Base-by-base conservation (phyloP, 2,888 invertebrate genomes). In the Dynastes maya region DNA sequence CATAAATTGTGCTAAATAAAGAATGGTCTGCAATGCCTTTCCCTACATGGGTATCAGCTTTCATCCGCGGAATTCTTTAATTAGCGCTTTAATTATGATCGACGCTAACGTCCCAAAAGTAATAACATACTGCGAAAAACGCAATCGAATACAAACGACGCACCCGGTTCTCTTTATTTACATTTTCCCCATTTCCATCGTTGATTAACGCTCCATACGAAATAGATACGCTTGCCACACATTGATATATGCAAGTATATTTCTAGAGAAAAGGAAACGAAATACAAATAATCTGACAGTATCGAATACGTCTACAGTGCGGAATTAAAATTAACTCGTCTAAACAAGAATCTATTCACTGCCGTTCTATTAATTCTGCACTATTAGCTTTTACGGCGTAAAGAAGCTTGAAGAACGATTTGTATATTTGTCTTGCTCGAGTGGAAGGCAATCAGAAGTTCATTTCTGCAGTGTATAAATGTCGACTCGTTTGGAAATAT, bases 381-480 rank as follows among this genome's bases (percentile, higher is more conserved):
- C 65, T 65, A 65, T 65, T 65, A 65, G 37, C 40, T 65, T 65
- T 32, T 65, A 65, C 11, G n/a, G 40, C 65, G 16, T 55, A 55
- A 55, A 55, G 55, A 55, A 16, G 55, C 55, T n/a, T 37, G 37
- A 65, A 65, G 65, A 40, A 65, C 40, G 65, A 65, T 65, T 37
- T 65, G 65, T 65, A 40, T 65, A 68, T 51, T 68, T 68, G 68
- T 51, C 51, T 29, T 68, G 49, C 22, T 51, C 51, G 27, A 51
- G 6, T 22, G 6, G 22, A 53, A 51, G 22, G 51, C 27, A 49
- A 49, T 68, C 51, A 22, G 68, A 29, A 68, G 51, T 68, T 68
- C 45, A 68, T 68, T 68, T 68, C 68, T 51, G 13, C 45, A 51
- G 13, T 51, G 68, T 68, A 27, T 68, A 68, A 51, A 68, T 27